Evolutionary conservation across 2,797 vertebrate species (phyloP), one percentile per base, ranked within the genome.

Genomic region (Periparus ater): DNA sequence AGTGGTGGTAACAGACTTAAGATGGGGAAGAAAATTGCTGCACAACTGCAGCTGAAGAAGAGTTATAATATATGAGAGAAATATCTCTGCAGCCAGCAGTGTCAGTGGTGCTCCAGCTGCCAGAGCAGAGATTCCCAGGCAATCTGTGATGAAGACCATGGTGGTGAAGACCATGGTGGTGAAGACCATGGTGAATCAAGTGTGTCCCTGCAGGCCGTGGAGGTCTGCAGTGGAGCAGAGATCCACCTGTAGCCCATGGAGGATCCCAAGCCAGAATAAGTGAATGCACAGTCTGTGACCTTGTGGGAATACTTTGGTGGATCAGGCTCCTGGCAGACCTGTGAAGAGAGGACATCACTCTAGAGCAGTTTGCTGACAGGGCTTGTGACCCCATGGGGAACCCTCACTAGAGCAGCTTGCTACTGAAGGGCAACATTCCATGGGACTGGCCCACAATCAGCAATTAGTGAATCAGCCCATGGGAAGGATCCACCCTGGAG

Each of bases 381-480:
- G 10, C 23, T 60, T 60, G 54, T 45, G 13, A 38, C 6, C 17
- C 20, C 10, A 4, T 26, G 11, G 32, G 17, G 32, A 14, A 42
- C 20, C 12, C 4, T 67, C 0, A 0, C 10, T 45, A 13, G 13
- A 23, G 13, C 47, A 45, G 16, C 5, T 29, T n/a, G 23, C 12
- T 76, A 19, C 62, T 44, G 32, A 44, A 67, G 53, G 54, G 6
- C 22, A 45, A 5, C 8, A 38, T 32, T 27, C 47, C 16, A 2
- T 29, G 54, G 8, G 18, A n/a, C 18, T 12, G 8, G 29, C 32
- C 17, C 16, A 11, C 11, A 11, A 5, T 20, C 23, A 9, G 5
- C 4, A 67, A 26, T 17, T 7, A 18, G 17, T 27, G 36, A 44
- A 32, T 23, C n/a, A 30, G 13, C 25, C 34, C 50, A 13, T 12